phyloP scores from a whole-genome alignment of 2,888 invertebrate species.

The Kryphioiulus occultus region DNA sequence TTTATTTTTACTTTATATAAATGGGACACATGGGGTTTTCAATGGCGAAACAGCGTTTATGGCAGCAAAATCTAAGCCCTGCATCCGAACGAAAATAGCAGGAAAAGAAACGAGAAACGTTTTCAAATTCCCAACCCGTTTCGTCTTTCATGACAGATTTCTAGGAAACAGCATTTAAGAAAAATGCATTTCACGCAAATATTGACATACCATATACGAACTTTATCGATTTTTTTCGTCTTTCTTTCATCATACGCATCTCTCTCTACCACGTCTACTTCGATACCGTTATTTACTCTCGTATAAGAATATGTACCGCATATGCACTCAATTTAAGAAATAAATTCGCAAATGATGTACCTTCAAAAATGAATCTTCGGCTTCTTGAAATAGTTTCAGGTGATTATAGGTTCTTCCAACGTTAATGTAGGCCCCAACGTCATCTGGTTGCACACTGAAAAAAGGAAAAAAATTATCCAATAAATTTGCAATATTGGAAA shows the following conservation, averaged over 20 bases:
- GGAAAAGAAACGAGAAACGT: neutral
- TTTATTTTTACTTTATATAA: constrained; percentile 23
- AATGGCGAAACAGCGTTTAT: neutral
- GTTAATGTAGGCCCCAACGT: constrained; percentile 96
- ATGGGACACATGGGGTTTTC: constrained; percentile 23
- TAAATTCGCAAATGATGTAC: constrained; percentile 61
- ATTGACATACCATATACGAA: neutral
- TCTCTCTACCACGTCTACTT: neutral
- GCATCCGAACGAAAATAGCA: neutral
- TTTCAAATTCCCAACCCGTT: neutral
- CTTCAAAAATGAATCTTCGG: constrained; percentile 89
- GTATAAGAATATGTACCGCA: neutral
- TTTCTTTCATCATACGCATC: neutral
- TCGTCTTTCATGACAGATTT: constrained; percentile 8
- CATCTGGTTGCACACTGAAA: constrained; percentile 85
- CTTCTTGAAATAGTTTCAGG: constrained; percentile 84
- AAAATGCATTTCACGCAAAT: constrained; percentile 23
- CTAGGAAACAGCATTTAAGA: neutral
- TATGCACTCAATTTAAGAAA: neutral
- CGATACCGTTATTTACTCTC: neutral
- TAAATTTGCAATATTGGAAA: neutral
- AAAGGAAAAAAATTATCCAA: constrained; percentile 37
- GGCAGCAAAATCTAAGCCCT: neutral
- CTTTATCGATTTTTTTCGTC: constrained; percentile 4
- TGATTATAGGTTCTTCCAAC: constrained; percentile 95